Evolutionary conservation across 2,113 vertebrate genomes (phyloP), one percentile per base, ranked within the genome.

Genomic region (Diadophis punctatus): DNA sequence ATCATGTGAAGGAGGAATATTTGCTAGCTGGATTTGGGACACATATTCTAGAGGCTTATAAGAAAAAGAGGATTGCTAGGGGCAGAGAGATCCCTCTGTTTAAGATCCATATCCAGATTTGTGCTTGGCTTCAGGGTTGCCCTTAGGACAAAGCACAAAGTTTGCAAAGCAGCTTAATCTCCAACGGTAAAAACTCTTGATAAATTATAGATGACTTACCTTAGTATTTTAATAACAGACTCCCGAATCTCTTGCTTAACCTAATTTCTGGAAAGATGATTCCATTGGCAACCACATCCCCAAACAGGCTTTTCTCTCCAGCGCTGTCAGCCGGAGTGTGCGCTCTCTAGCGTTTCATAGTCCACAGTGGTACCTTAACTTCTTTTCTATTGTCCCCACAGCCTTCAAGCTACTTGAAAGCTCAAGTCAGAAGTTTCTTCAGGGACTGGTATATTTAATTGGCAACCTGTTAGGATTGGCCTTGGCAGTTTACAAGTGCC

Each of bases 351-450:
- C 34, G 12, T n/a, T 18, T 80, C 22, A n/a, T n/a, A n/a, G n/a
- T n/a, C n/a, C n/a, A 0, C 5, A 55, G 6, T 20, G 0, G 0
- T 80, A 30, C 30, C 14, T 90, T 89, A 18, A 92, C 14, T 52
- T 12, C 25, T 2, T 95, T 23, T 93, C 34, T 58, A 2, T 91
- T 92, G 25, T 60, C n/a, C 30, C 80, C 55, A 27, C 97, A 99
- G 99, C 99, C 51, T 98, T 99, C 96, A 99, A 99, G 96, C 97
- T 99, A 25, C 93, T 99, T 96, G 99, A 99, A 97, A 99, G 98
- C 96, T 99, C 99, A 4, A 99, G 99, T 96, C 98, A 99, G 96
- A 99, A 99, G 96, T 99, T 99, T 88, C 98, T 99, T 9, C 99
- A 99, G 97, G 99, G 99, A 0, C 96, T 99, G 10, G 99, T 99